Conservation (phyloP, 1,140 invertebrate species). For the Drosophila albomicans region DNA sequence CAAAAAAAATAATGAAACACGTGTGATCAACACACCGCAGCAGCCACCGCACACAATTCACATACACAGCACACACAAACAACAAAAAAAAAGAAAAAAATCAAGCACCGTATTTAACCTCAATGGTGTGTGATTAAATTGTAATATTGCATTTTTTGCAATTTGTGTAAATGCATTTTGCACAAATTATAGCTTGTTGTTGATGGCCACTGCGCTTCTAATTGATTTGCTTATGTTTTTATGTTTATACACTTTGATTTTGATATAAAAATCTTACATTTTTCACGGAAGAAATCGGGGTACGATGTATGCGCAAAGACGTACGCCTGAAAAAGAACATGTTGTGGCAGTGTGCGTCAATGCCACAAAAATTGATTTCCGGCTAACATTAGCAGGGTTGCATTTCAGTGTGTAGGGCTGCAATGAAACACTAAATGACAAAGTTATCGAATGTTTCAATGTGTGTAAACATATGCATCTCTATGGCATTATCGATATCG, state of each 20-base stretch:
- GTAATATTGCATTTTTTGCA: constrained; percentile 5
- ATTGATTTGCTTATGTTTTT: constrained; percentile 40
- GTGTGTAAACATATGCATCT: not conserved
- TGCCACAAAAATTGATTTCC: constrained; percentile 58
- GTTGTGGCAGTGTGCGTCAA: constrained; percentile 75
- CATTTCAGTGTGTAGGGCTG: constrained; percentile 50
- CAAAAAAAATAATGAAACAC: constrained; percentile 57
- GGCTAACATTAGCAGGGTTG: constrained; percentile 54
- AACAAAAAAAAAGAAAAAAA: constrained; percentile 36
- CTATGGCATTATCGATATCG: too few species aligned
- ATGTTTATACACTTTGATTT: constrained; percentile 50
- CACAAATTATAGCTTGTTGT: constrained; percentile 27
- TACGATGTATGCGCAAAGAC: constrained; percentile 84
- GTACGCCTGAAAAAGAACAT: constrained; percentile 85
- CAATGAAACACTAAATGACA: not conserved
- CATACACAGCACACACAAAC: constrained; percentile 41
- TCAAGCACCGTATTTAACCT: constrained; percentile 66
- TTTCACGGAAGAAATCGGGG: constrained; percentile 79
- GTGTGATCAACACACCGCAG: constrained; percentile 42
- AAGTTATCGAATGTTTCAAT: constrained; percentile 30
- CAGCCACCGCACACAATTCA: constrained; percentile 24
- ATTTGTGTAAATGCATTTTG: constrained; percentile 43
- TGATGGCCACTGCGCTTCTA: constrained; percentile 14
- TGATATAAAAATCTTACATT: constrained; percentile 75
- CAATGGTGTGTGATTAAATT: constrained; percentile 57